A percentile compares a stretch with the other conserved stretches of the same genome.
Evolutionary conservation across 1,140 invertebrate genomes (phyloP).

Genomic region (Manduca sexta): DNA sequence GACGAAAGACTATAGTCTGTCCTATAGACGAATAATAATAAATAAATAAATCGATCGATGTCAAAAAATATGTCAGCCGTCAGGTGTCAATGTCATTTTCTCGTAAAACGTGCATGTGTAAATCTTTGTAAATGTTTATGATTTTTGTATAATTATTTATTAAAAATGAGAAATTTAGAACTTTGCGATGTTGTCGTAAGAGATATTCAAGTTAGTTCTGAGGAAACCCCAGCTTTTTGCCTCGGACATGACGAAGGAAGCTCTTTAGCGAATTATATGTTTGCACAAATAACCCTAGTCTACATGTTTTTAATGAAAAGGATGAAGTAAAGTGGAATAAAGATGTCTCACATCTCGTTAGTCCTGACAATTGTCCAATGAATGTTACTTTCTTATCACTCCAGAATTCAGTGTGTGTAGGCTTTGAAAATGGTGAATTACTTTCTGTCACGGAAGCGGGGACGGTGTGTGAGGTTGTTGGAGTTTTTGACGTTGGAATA

Average conservation of each 20-base stretch:
- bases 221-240: constrained; percentile 33
- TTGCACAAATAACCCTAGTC: constrained; percentile 54
- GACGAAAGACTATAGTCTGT: too few relatives aligned
- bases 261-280: constrained; percentile 42
- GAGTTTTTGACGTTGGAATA: constrained; percentile 51
- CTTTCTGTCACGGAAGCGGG: constrained; percentile 39
- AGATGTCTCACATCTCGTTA: constrained; percentile 38
- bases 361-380: constrained; percentile 34
- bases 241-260: constrained; percentile 42
- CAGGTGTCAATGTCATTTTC: too few relatives aligned
- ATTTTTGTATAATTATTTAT: background rate
- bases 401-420: constrained; percentile 43
- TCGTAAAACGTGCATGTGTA: too few relatives aligned
- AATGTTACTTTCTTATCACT: constrained; percentile 55
- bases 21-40: too few relatives aligned
- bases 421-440: constrained; percentile 53
- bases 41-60: too few relatives aligned
- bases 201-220: constrained; percentile 27
- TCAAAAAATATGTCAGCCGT: too few relatives aligned
- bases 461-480: constrained; percentile 36
- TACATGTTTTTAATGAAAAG: constrained; percentile 38
- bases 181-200: constrained; percentile 38
- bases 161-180: constrained; percentile 51
- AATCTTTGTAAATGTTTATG: too few relatives aligned
- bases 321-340: constrained; percentile 43